These are phyloP conservation scores for Pelecanus crispus DNA, from an alignment of 2,113 vertebrate genomes.

Conservation along the genomic window DNA sequence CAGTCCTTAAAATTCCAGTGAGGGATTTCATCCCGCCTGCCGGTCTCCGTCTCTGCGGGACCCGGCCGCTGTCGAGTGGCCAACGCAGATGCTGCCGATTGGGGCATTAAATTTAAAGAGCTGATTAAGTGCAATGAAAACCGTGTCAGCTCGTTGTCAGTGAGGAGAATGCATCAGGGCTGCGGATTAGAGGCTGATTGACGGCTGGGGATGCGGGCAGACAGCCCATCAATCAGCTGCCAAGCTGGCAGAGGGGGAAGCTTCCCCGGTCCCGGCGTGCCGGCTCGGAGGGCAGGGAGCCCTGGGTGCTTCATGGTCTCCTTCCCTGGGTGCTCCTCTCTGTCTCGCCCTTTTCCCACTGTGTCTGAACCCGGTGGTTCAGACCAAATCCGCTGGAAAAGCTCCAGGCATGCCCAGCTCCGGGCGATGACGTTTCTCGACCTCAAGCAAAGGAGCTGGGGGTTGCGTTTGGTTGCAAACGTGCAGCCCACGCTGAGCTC, in stretches of 20 bases:
- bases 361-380: accelerated
- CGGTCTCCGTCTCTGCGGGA: neutral
- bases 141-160: conserved; percentile 51
- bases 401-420: neutral
- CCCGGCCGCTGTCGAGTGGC: neutral
- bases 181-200: conserved; percentile 55
- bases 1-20: neutral
- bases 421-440: accelerated
- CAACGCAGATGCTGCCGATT: neutral
- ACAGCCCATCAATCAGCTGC: conserved; percentile 4
- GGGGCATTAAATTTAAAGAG: conserved; percentile 41
- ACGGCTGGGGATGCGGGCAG: conserved; percentile 17
- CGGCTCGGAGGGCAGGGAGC: neutral
- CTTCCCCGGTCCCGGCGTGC: accelerated
- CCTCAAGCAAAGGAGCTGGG: neutral
- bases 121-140: conserved; percentile 60
- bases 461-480: neutral
- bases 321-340: neutral
- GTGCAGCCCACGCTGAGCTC: neutral
- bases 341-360: accelerated
- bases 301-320: neutral
- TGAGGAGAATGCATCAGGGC: conserved; percentile 38
- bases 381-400: accelerated
- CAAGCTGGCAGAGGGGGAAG: neutral
- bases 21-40: neutral